Conservation (phyloP, 2,888 invertebrate genomes). For the Pterostichus madidus region DNA sequence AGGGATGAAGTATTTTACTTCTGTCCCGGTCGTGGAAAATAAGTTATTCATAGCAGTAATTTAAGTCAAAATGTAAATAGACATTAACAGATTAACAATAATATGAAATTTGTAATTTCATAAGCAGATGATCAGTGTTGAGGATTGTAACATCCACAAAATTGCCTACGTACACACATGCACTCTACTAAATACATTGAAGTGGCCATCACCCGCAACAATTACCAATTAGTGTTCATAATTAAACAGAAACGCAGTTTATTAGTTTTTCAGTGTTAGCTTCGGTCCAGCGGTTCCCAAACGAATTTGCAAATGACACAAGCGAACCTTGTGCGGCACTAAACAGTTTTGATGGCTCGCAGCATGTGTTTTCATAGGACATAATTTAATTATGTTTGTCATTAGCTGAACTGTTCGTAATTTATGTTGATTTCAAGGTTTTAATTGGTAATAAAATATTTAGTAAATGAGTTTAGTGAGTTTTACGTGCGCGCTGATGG, state of each 20-base stretch:
- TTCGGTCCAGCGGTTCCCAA: neutral
- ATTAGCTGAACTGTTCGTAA: slow-evolving; percentile 46
- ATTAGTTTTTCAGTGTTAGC: slow-evolving; percentile 31
- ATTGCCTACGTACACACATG: no score
- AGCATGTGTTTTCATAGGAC: slow-evolving; percentile 12
- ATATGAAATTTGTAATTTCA: no score
- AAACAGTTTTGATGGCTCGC: neutral
- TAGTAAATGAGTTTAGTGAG: slow-evolving; percentile 48
- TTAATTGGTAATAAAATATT: slow-evolving; percentile 58
- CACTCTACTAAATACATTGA: no score
- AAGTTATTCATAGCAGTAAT: no score
- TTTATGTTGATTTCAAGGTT: slow-evolving; percentile 48
- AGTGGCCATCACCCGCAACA: neutral
- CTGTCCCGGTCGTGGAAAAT: no score
- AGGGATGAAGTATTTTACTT: no score
- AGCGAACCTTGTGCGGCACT: neutral
- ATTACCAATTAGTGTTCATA: slow-evolving; percentile 35
- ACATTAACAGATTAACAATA: no score
- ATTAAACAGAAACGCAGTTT: slow-evolving; percentile 12
- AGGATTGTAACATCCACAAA: no score
- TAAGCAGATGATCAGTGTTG: no score
- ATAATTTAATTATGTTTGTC: slow-evolving; percentile 54
- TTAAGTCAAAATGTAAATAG: no score
- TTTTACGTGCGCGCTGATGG: slow-evolving; percentile 33
- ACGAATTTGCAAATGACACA: neutral